These are phyloP conservation scores for Urocyon cinereoargenteus DNA, from an alignment of 2,797 vertebrate species.

Conservation along the genomic window DNA sequence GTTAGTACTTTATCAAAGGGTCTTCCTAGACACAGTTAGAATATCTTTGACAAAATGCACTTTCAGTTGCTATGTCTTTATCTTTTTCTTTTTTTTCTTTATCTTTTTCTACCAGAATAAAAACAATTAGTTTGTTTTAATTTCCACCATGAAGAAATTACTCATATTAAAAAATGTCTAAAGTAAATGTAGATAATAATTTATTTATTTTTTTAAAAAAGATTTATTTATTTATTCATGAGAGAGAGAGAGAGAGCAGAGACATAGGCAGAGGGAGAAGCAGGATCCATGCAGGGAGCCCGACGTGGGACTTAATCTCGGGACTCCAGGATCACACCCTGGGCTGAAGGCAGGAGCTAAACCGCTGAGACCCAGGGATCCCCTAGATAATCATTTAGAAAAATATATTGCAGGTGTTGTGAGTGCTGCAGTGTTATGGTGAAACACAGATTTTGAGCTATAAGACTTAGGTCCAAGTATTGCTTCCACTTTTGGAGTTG, in stretches of 20 bases:
- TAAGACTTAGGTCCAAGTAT: neutral
- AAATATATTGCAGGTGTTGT: neutral
- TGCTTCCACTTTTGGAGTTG: neutral
- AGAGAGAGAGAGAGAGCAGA: too few species aligned
- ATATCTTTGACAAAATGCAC: neutral
- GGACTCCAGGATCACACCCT: too few species aligned
- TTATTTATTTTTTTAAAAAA: neutral
- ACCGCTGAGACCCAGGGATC: too few species aligned
- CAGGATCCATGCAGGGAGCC: too few species aligned
- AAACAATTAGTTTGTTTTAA: conserved; percentile 1
- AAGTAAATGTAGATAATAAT: neutral
- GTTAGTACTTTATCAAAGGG: neutral
- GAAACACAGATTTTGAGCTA: neutral
- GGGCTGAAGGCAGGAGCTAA: too few species aligned
- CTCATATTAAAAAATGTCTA: conserved; percentile 8
- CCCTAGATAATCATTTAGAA: neutral
- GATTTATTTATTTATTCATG: too few species aligned
- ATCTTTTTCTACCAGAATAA: neutral
- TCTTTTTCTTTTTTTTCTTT: neutral
- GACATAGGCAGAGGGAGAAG: too few species aligned
- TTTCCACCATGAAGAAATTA: conserved; percentile 19
- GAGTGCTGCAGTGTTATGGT: neutral
- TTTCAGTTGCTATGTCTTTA: neutral
- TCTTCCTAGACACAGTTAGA: neutral
- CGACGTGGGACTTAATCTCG: too few species aligned